These are phyloP conservation scores for Andrena praecox DNA, from an alignment of 2,888 invertebrate genomes.

Conservation along the genomic window DNA sequence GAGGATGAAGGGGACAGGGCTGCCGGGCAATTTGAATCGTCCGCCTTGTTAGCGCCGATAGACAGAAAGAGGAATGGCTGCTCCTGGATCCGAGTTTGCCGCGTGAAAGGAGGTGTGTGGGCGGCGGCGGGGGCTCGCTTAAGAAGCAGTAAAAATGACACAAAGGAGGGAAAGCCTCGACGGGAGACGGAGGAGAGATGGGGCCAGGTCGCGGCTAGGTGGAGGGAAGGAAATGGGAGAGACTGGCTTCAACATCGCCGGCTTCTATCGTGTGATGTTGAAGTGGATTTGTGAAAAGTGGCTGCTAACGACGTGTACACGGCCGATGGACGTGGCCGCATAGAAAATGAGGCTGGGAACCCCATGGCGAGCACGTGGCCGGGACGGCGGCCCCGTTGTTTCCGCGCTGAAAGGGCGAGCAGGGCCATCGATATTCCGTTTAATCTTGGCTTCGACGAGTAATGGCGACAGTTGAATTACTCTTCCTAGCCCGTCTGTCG, in stretches of 20 bases:
- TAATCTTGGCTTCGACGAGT: conserved; percentile 24
- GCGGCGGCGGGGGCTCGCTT: conserved; percentile 23
- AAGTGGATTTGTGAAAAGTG: conserved; percentile 66
- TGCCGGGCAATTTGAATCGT: conserved; percentile 73
- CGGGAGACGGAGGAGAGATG: conserved; percentile 10
- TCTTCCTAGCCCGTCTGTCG: conserved; percentile 15
- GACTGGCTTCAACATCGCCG: conserved; percentile 22
- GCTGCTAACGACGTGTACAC: conserved; percentile 79
- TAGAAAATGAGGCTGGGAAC: conserved; percentile 49
- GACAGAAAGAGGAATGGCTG: conserved; percentile 61
- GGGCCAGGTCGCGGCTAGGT: neutral
- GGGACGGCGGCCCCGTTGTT: conserved; percentile 26
- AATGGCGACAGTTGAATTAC: conserved; percentile 29
- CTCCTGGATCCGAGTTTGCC: conserved; percentile 47
- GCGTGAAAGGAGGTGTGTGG: conserved; percentile 8
- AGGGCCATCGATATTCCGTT: conserved; percentile 25
- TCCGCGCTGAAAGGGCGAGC: conserved; percentile 12
- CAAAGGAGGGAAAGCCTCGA: conserved; percentile 31
- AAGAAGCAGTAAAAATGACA: conserved; percentile 60
- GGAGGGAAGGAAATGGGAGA: conserved; percentile 38
- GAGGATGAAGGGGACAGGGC: conserved; percentile 36
- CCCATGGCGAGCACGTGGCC: conserved; percentile 17
- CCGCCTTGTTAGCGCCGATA: conserved; percentile 76
- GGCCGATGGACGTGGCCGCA: conserved; percentile 46
- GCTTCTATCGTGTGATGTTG: conserved; percentile 56